Evolutionary conservation across 2,888 invertebrate genomes (phyloP), one percentile per base, ranked within the genome.

Genomic region (Ligdia adustata): DNA sequence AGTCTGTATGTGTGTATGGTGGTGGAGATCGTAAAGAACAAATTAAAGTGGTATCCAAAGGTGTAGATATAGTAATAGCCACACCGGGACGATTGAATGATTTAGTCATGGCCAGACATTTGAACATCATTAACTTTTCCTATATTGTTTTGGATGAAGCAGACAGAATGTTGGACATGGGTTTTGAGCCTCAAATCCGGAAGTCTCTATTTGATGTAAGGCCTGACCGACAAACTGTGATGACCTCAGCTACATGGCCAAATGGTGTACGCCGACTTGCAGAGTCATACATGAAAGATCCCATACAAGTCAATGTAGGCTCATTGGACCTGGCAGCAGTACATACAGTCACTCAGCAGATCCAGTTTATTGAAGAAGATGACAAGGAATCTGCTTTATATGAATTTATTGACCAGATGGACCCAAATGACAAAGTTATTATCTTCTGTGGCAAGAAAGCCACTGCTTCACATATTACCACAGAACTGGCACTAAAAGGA

Each of bases 241-340:
- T 99, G 98, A 99, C 98, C 0, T 96, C 96, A 72, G 99, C 99
- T 7, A 99, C 99, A 0, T 99, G 98, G 99, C 98, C 98, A 0
- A 86, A 92, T 39, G 96, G 95, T 27, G 98, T 99, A 1, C 92
- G 97, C 9, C 91, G 96, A 9, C 87, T 99, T 27, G 98, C 98
- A 0, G 92, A 94, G 55, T 93, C 94, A 1, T 98, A 98, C 73
- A 96, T 97, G 94, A 94, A 92, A 41, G 93, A 98, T 77, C 98
- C 98, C 0, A 92, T 98, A 38, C 97, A 98, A 82, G 95, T 98
- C 0, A 96, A 94, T 76, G 95, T 99, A 13, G 98, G 98, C 0
- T 93, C 94, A 34, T 91, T 94, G 22, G 98, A 99, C 82, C 90
- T 99, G 57, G 95, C 97, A 2, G 97, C 98, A 3, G 96, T 96